Evolutionary conservation across 2,797 vertebrate genomes (phyloP).

Genomic region (Enteromius anoplus): DNA sequence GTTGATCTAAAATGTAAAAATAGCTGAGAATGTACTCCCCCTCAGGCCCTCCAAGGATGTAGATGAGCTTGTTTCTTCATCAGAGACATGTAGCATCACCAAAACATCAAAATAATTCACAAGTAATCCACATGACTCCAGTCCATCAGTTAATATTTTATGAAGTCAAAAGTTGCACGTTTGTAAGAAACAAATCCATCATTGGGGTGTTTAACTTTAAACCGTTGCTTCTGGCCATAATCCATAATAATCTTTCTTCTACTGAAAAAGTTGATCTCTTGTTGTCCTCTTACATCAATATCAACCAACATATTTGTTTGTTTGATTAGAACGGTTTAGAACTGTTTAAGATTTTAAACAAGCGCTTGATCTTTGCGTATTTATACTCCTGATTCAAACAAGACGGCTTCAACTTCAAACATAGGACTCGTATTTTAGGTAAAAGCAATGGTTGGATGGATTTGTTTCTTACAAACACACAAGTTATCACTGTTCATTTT

Average conservation of each 20-base stretch:
- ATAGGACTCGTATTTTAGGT: background rate
- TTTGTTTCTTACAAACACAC: background rate
- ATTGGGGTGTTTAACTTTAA: background rate
- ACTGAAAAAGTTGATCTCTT: background rate
- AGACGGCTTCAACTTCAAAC: background rate
- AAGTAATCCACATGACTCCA: background rate
- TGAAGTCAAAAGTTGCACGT: background rate
- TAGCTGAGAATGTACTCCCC: background rate
- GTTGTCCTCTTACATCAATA: background rate
- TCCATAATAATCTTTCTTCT: background rate
- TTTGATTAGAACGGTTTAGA: background rate
- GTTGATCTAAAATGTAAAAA: background rate
- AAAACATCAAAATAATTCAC: background rate
- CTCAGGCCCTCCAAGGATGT: background rate
- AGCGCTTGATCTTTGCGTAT: background rate
- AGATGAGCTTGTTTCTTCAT: background rate
- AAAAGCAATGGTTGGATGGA: background rate
- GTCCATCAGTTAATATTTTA: background rate
- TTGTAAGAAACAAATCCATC: background rate
- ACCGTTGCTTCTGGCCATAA: background rate
- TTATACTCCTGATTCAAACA: background rate
- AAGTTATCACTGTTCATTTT: constrained; percentile 21
- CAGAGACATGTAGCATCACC: background rate
- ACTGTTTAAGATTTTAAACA: background rate
- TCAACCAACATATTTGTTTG: background rate